These are phyloP conservation scores for Acleris cristana DNA, from an alignment of 2,888 invertebrate species.

Conservation along the genomic window DNA sequence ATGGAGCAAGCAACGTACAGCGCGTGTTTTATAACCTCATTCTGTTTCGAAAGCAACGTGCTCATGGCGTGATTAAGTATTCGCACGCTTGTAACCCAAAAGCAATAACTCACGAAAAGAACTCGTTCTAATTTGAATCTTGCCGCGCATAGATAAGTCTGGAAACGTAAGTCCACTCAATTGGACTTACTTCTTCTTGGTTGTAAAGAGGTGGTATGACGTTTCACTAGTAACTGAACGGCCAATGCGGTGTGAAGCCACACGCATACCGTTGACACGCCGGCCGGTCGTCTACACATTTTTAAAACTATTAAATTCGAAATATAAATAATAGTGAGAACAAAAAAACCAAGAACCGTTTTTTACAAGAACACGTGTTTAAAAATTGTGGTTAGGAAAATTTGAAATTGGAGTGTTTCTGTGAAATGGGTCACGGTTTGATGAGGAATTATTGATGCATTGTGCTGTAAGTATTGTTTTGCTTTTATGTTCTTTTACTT, in stretches of 20 bases:
- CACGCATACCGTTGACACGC: conserved; percentile 51
- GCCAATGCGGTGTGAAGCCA: conserved; percentile 53
- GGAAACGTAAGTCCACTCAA: too few species aligned
- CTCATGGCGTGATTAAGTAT: conserved; percentile 56
- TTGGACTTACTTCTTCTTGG: too few species aligned
- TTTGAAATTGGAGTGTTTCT: conserved; percentile 43
- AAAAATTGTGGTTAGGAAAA: conserved; percentile 20
- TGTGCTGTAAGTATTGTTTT: conserved; percentile 42
- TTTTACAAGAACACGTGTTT: conserved; percentile 23
- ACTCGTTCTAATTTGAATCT: too few species aligned
- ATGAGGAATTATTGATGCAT: conserved; percentile 41
- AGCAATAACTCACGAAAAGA: too few species aligned
- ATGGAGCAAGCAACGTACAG: conserved; percentile 44
- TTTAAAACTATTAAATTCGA: conserved; percentile 29
- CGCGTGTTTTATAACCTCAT: conserved; percentile 36
- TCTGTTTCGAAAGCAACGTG: conserved; percentile 52
- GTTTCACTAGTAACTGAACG: conserved; percentile 55
- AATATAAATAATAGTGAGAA: conserved; percentile 39
- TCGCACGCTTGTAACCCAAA: too few species aligned
- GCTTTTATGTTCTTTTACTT: conserved; percentile 18
- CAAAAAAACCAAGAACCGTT: conserved; percentile 10
- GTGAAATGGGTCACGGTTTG: conserved; percentile 49
- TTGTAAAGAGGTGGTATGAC: conserved; percentile 49
- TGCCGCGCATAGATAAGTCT: too few species aligned
- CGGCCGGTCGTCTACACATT: conserved; percentile 57